Evolutionary conservation across 2,113 vertebrate genomes (phyloP).

Genomic region (Erpornis zantholeuca): DNA sequence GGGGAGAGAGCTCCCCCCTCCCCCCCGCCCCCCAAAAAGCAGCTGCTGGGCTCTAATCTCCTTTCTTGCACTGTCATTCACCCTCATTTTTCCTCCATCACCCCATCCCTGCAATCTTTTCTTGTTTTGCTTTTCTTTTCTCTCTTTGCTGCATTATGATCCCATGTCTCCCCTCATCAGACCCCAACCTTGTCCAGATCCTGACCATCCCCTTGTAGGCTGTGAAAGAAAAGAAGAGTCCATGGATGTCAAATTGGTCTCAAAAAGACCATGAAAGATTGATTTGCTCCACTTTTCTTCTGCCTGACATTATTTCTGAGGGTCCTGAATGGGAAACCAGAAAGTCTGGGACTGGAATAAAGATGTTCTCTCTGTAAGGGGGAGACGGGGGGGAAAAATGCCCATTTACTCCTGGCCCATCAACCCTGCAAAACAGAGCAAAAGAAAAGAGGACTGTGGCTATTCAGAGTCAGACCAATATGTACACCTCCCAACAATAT

Average conservation of each 20-base stretch:
- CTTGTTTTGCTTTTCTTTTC: constrained; percentile 51
- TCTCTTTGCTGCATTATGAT: constrained; percentile 73
- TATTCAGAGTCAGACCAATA: constrained; percentile 82
- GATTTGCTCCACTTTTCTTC: constrained; percentile 92
- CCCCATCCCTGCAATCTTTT: constrained; percentile 56
- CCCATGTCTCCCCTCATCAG: constrained; percentile 64
- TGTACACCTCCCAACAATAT: constrained; percentile 87
- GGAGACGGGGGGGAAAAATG: constrained; percentile 72
- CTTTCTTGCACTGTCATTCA: constrained; percentile 87
- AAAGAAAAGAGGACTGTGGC: constrained; percentile 81
- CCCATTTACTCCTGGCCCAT: constrained; percentile 90
- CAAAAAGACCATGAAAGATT: constrained; percentile 92
- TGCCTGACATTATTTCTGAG: constrained; percentile 84
- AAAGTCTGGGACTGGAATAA: constrained; percentile 86
- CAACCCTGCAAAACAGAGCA: constrained; percentile 85
- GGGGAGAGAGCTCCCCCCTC: constrained; percentile 57
- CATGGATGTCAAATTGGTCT: constrained; percentile 89
- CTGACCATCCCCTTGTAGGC: constrained; percentile 81
- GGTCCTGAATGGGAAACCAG: constrained; percentile 85
- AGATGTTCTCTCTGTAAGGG: constrained; percentile 89
- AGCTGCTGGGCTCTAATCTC: constrained; percentile 82
- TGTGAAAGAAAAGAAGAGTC: constrained; percentile 78
- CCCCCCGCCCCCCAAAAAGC: constrained; percentile 65
- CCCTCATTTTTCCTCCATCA: constrained; percentile 70
- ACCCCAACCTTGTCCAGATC: constrained; percentile 73